phyloP scores from a whole-genome alignment of 1,140 invertebrate species.

The Phthorimaea operculella region DNA sequence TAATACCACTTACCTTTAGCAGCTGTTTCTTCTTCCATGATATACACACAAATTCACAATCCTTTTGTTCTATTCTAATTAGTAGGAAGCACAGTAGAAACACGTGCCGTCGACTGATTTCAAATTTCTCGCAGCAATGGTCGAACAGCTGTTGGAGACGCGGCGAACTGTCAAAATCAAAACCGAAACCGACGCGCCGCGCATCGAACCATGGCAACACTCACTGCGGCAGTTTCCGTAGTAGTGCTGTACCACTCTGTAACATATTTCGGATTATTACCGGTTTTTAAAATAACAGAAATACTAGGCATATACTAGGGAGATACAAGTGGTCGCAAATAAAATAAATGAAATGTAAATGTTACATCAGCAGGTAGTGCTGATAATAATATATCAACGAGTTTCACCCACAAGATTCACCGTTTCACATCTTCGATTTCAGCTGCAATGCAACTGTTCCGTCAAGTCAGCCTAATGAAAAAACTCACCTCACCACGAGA shows the following conservation, averaged over 20 bases:
- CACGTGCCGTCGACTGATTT: slow-evolving; percentile 44
- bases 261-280: background rate
- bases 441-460: too few relatives aligned
- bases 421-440: too few relatives aligned
- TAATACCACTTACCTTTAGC: slow-evolving; percentile 35
- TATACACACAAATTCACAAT: slow-evolving; percentile 11
- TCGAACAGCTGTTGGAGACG: slow-evolving; percentile 59
- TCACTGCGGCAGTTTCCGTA: background rate
- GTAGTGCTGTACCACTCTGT: background rate
- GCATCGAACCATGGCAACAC: slow-evolving; percentile 24
- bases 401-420: too few relatives aligned
- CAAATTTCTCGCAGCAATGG: slow-evolving; percentile 37
- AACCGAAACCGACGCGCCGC: slow-evolving; percentile 42
- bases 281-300: background rate
- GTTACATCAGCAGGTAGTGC: too few relatives aligned
- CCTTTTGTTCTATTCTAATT: slow-evolving; percentile 7
- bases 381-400: too few relatives aligned
- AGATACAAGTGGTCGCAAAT: too few relatives aligned
- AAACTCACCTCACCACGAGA: too few relatives aligned
- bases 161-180: slow-evolving; percentile 53
- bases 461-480: too few relatives aligned
- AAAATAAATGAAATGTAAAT: too few relatives aligned
- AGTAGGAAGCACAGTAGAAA: slow-evolving; percentile 10
- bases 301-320: too few relatives aligned
- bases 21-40: slow-evolving; percentile 45